Evolutionary conservation across 2,797 vertebrate species (phyloP), one percentile per base, ranked within the genome.

Genomic region (Myotis planiceps): DNA sequence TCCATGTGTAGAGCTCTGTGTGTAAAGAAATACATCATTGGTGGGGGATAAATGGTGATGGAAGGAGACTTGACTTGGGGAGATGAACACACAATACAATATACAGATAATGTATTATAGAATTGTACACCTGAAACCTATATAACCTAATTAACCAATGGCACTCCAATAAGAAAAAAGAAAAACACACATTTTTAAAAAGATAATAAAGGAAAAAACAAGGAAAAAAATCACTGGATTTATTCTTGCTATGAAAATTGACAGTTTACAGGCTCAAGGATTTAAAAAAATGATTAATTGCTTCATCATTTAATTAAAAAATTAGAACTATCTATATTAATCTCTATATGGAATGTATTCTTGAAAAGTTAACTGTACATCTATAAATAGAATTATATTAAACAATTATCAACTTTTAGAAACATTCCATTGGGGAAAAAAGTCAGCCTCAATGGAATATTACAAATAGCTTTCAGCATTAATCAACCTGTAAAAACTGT

Each of bases 361-460:
- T 88, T 92, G 3, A 92, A 94, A 92, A 95, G 9, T 68, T 37
- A 3, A 45, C 55, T 89, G 0, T 58, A 47, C 0, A 60, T 80
- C 49, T 47, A 71, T 42, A 83, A 88, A 80, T 16, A 83, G 42
- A 93, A 74, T 88, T 94, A 45, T 87, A 39, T 89, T 97, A 94
- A 25, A 45, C 74, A 87, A 65, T 75, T 82, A 80, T 63, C 81
- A 87, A 87, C 51, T 75, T 87, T 32, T n/a, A 74, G 69, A 60
- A 89, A 63, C 39, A 79, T 83, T 86, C 32, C 49, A 27, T 1
- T 82, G 27, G 63, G 42, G 0, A 0, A 2, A 68, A 55, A 92
- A 25, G 6, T 47, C 53, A 60, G 65, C 42, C 58, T 85, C n/a
- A 79, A 9, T 29, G 2, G 1, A 45, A 1, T 58, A 63, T 76